phyloP scores from a whole-genome alignment of 2,888 invertebrate genomes.

The Calliscelio sp. region DNA sequence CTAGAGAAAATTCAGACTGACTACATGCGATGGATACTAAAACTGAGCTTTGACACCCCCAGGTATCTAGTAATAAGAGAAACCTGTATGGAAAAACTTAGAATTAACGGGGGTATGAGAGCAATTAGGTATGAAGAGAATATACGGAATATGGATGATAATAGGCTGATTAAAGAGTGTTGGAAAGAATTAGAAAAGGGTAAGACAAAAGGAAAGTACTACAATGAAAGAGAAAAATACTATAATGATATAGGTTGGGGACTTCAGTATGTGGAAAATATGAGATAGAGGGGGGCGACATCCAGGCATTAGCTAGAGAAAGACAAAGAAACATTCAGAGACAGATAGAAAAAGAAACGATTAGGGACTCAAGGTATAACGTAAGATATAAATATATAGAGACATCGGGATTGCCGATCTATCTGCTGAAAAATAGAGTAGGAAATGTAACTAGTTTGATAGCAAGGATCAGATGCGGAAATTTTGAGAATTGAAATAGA shows the following conservation, averaged over 20 bases:
- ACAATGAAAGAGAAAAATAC: too few species aligned
- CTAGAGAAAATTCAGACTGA: slow-evolving; percentile 34
- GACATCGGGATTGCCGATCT: too few species aligned
- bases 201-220: background rate
- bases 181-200: slow-evolving; percentile 21
- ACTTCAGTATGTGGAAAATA: too few species aligned
- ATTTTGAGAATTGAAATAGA: background rate
- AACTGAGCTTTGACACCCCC: slow-evolving; percentile 22
- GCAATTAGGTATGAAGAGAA: background rate
- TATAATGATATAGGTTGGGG: too few species aligned
- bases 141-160: background rate
- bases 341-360: too few species aligned
- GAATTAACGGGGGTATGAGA: background rate
- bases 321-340: too few species aligned
- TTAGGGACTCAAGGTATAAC: background rate
- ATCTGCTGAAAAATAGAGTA: too few species aligned
- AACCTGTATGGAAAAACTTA: background rate
- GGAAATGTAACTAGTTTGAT: too few species aligned
- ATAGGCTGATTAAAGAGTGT: background rate
- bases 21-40: slow-evolving; percentile 35
- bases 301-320: too few species aligned
- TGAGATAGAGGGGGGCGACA: too few species aligned
- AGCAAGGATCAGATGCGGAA: too few species aligned
- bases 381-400: too few species aligned
- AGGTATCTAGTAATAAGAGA: slow-evolving; percentile 16